A percentile compares a stretch with the other conserved stretches of the same genome.
Evolutionary conservation across 2,113 vertebrate species (phyloP).

Genomic region (Catharus minimus): DNA sequence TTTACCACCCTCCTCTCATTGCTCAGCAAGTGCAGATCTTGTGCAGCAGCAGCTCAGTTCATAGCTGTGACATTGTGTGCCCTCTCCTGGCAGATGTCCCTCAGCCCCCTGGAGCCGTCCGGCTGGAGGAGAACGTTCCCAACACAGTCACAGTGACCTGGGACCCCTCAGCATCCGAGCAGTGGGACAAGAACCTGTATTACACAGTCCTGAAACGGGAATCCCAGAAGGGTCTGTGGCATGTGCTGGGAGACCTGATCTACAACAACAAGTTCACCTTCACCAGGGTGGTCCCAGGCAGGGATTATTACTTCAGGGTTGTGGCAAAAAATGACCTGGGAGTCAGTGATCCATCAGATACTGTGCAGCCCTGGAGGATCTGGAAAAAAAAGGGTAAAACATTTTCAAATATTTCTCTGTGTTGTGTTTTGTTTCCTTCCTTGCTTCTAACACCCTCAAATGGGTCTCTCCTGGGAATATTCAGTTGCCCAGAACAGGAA

Average conservation of each 20-base stretch:
- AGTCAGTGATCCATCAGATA: conserved; percentile 79
- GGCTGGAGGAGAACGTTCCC: conserved; percentile 83
- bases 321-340: conserved; percentile 86
- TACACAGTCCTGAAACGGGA: conserved; percentile 86
- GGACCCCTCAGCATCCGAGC: conserved; percentile 85
- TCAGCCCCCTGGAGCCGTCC: conserved; percentile 81
- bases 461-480: not conserved
- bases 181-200: conserved; percentile 76
- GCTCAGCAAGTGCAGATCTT: not conserved
- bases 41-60: not conserved
- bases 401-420: not conserved
- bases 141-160: conserved; percentile 87
- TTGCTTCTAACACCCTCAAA: not conserved
- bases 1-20: not conserved
- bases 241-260: conserved; percentile 77
- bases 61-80: not conserved
- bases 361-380: conserved; percentile 77
- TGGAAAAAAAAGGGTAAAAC: conserved; percentile 41
- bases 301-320: conserved; percentile 86
- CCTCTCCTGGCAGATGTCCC: conserved; percentile 78
- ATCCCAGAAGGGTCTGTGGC: conserved; percentile 79
- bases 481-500: not conserved
- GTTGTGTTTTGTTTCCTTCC: not conserved
- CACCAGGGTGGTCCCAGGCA: conserved; percentile 80
- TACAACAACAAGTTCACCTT: conserved; percentile 89